Evolutionary conservation across 1,140 invertebrate species (phyloP).

Genomic region (Macrocentrus cingulum): DNA sequence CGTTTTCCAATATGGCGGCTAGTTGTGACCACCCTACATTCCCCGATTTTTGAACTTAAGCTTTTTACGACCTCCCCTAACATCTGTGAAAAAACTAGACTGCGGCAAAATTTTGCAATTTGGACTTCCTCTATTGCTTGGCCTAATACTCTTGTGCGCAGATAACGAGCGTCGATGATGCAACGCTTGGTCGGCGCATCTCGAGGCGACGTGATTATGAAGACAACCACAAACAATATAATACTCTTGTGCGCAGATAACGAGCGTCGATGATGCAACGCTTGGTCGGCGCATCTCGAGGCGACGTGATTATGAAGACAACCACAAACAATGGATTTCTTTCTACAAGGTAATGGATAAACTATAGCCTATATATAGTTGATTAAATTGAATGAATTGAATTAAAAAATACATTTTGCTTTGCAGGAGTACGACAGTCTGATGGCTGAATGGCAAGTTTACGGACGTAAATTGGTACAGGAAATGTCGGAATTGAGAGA

Average conservation of each 20-base stretch:
- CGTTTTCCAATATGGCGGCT: too few relatives aligned
- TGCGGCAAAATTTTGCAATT: too few relatives aligned
- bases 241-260: slow-evolving; percentile 38
- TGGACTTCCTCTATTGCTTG: too few relatives aligned
- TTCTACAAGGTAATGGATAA: slow-evolving; percentile 61
- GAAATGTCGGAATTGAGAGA: slow-evolving; percentile 57
- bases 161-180: slow-evolving; percentile 43
- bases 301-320: slow-evolving; percentile 60
- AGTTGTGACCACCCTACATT: too few relatives aligned
- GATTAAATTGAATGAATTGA: background rate
- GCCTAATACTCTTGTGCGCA: slow-evolving; percentile 33
- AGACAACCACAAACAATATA: slow-evolving; percentile 63
- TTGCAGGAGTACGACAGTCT: slow-evolving; percentile 52
- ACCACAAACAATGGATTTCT: slow-evolving; percentile 66
- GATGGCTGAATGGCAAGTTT: slow-evolving; percentile 56
- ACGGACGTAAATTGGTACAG: slow-evolving; percentile 52
- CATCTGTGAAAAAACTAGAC: too few relatives aligned
- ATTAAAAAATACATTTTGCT: too few relatives aligned
- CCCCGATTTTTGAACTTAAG: too few relatives aligned
- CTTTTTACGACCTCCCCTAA: too few relatives aligned
- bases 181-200: slow-evolving; percentile 53
- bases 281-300: slow-evolving; percentile 55
- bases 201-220: slow-evolving; percentile 58
- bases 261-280: slow-evolving; percentile 44
- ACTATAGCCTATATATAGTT: background rate